Conservation (phyloP, 2,888 invertebrate genomes). For the Perithous albicinctus region DNA sequence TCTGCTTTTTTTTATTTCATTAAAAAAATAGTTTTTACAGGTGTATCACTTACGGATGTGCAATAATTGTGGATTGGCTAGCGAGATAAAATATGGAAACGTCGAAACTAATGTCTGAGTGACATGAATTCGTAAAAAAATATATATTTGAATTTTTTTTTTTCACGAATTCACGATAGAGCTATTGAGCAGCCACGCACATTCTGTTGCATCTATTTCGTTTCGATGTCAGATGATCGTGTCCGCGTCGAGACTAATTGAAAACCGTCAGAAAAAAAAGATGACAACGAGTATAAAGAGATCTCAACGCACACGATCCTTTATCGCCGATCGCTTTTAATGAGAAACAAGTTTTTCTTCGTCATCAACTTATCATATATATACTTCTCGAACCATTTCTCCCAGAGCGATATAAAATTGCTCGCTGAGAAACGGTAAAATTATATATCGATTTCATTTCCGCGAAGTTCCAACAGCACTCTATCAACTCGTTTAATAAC, state of each 20-base stretch:
- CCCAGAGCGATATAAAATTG: neutral
- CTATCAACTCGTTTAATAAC: neutral
- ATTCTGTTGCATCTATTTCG: neutral
- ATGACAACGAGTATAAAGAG: neutral
- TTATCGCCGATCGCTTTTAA: neutral
- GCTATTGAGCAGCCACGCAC: neutral
- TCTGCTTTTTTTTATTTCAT: too few relatives aligned
- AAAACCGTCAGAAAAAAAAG: neutral
- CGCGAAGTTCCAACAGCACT: neutral
- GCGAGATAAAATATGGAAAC: too few relatives aligned
- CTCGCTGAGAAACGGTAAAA: neutral
- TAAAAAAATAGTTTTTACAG: neutral
- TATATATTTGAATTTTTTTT: neutral
- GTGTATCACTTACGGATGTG: neutral
- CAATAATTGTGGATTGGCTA: too few relatives aligned
- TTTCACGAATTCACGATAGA: neutral
- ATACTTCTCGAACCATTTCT: neutral
- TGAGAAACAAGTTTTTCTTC: neutral
- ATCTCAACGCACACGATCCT: neutral
- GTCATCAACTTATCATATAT: conserved; percentile 3
- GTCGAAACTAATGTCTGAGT: too few relatives aligned
- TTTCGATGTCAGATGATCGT: neutral
- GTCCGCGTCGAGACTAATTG: neutral
- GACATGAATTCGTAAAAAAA: too few relatives aligned
- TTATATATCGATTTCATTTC: conserved; percentile 2